Base-by-base conservation (phyloP, 2,113 vertebrate genomes). In the Blennius ocellaris region DNA sequence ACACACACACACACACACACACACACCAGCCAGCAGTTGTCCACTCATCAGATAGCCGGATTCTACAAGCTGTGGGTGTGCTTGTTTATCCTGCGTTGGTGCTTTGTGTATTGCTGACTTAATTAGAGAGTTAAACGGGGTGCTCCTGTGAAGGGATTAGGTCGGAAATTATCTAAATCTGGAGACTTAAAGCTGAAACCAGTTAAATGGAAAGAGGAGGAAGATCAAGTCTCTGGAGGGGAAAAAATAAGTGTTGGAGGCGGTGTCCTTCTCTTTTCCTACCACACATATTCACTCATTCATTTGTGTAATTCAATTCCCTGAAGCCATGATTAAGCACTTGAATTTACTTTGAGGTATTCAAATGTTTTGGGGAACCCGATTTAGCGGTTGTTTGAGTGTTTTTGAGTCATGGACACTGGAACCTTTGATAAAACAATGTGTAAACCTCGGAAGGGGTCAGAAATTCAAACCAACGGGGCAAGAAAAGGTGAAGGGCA, bases 51-150 rank as follows among this genome's bases (percentile, higher is more conserved):
- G 69, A 69, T 66, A 73, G 44, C 53, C 44, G 17, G 53, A 70
- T 45, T 8, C 69, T 66, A 14, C 62, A 47, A 77, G 48, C 67
- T 53, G 73, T 73, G 49, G 63, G 62, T 78, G 60, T 55, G 52
- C 8, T 7, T 44, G 44, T 57, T 52, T 69, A 49, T 68, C 48
- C 53, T 10, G 45, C 57, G 64, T 61, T 56, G 49, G 17, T 69
- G 21, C 64, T 43, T 62, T 80, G 75, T 69, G 66, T 60, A 74
- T 80, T 38, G 8, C 63, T 74, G 76, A 78, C 79, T 89, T 91
- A 89, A 90, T 90, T 92, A 83, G 80, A 80, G 68, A 86, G 76
- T 82, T 83, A 90, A 88, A 64, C 64, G 10, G 76, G 72, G 69
- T 60, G 68, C 73, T 79, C 67, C 69, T 77, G 78, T 80, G 68